Conservation (phyloP, 2,797 vertebrate species). For the Schizopygopsis malacanthus region DNA sequence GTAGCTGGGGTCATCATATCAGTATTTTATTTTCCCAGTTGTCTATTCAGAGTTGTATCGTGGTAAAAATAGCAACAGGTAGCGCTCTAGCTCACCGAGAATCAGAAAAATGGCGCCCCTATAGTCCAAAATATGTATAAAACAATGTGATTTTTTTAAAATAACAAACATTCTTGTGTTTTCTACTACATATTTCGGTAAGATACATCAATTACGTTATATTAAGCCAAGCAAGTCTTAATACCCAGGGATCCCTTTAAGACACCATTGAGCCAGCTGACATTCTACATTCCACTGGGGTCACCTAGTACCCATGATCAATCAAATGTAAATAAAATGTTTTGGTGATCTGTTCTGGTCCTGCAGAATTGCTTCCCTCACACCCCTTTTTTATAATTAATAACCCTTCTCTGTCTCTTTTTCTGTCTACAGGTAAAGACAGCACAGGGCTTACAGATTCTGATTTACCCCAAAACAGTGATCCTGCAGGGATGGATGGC, state of each 20-base stretch:
- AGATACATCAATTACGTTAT: too few species aligned
- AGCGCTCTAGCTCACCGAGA: too few species aligned
- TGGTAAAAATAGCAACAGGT: too few species aligned
- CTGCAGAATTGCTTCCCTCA: neutral
- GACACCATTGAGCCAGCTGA: neutral
- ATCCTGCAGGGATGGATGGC: slow-evolving; percentile 91
- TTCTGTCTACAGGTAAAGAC: slow-evolving; percentile 86
- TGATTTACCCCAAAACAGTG: slow-evolving; percentile 85
- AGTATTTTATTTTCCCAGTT: too few species aligned
- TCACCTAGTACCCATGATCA: neutral
- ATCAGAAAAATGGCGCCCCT: too few species aligned
- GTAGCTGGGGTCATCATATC: too few species aligned
- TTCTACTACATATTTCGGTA: too few species aligned
- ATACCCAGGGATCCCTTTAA: neutral
- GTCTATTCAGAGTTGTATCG: too few species aligned
- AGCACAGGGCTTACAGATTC: slow-evolving; percentile 85
- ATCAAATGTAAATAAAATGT: neutral
- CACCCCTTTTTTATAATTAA: neutral
- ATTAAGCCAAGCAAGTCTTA: too few species aligned
- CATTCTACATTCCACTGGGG: neutral
- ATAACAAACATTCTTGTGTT: too few species aligned
- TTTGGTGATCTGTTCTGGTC: neutral
- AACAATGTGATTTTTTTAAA: too few species aligned
- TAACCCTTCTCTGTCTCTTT: slow-evolving; percentile 4
- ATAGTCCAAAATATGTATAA: too few species aligned